phyloP scores from a whole-genome alignment of 2,113 vertebrate genomes.

The Aspidoscelis tigris region DNA sequence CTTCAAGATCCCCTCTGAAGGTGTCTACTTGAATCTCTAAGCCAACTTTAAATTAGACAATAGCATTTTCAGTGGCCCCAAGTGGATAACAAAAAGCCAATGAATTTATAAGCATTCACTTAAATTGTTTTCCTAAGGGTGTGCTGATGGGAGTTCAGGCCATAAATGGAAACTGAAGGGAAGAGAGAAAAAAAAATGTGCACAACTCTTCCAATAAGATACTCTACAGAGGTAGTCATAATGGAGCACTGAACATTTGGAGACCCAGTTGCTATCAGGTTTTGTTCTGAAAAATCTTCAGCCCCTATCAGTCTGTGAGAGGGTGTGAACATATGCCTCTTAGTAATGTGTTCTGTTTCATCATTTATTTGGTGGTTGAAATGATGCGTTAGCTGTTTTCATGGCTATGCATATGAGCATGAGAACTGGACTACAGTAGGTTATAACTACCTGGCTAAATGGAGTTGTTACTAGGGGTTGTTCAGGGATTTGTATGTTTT shows the following conservation, averaged over 20 bases:
- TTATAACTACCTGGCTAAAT: not conserved
- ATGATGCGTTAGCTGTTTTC: not conserved
- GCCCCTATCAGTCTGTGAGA: not conserved
- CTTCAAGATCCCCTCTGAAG: conserved; percentile 7
- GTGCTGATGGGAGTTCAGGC: conserved; percentile 32
- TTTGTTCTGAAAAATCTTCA: not conserved
- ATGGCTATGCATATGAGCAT: not conserved
- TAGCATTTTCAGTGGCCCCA: not conserved
- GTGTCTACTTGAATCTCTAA: not conserved
- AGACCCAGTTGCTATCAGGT: not conserved
- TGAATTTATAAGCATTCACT: conserved; percentile 22
- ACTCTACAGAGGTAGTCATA: conserved; percentile 6
- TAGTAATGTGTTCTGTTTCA: conserved; percentile 26
- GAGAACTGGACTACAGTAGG: not conserved
- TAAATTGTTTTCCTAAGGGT: conserved; percentile 49
- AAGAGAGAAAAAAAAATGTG: not conserved
- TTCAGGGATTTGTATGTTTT: not conserved
- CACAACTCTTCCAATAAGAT: not conserved
- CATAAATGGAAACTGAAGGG: conserved; percentile 4
- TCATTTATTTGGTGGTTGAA: conserved; percentile 40
- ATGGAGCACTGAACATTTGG: conserved; percentile 28
- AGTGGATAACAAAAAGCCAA: not conserved
- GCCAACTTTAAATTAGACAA: not conserved
- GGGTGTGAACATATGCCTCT: conserved; percentile 1
- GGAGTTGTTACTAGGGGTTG: fast-evolving